A percentile compares a stretch with the other conserved stretches of the same genome.
Evolutionary conservation across 2,888 invertebrate species (phyloP).

Genomic region (Agrotis exclamationis): DNA sequence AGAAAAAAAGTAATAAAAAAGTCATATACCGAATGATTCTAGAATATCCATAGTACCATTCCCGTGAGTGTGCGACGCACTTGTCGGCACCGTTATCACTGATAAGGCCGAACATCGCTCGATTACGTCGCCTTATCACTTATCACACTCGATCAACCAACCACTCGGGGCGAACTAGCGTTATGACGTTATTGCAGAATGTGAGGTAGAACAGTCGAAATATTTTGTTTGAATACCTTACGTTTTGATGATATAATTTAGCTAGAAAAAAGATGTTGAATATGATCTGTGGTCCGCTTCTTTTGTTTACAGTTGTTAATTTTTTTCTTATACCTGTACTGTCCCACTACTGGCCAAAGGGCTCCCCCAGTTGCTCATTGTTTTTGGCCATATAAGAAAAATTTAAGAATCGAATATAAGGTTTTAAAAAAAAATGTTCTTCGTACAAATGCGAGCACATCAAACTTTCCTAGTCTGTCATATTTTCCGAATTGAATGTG

Average conservation of each 20-base stretch:
- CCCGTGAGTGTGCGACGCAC: slow-evolving; percentile 75
- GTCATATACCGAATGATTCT: slow-evolving; percentile 80
- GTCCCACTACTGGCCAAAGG: no score
- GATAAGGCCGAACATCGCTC: slow-evolving; percentile 87
- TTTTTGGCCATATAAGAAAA: no score
- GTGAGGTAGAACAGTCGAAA: slow-evolving; percentile 20
- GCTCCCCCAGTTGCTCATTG: no score
- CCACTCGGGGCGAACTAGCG: slow-evolving; percentile 49
- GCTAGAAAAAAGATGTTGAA: neutral
- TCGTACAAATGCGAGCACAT: no score
- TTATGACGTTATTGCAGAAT: slow-evolving; percentile 40
- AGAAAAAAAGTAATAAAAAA: slow-evolving; percentile 42
- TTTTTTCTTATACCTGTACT: no score
- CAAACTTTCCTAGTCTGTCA: no score
- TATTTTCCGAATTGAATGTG: no score
- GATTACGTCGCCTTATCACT: slow-evolving; percentile 85
- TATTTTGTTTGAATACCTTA: slow-evolving; percentile 42
- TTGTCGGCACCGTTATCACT: slow-evolving; percentile 87
- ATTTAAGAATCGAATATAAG: no score
- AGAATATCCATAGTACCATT: slow-evolving; percentile 78
- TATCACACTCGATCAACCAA: slow-evolving; percentile 85
- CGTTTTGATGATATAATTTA: neutral
- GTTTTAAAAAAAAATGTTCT: no score
- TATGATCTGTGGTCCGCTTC: slow-evolving; percentile 20
- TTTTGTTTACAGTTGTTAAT: neutral